Conservation (phyloP, 2,113 vertebrate genomes). For the Panthera tigris region DNA sequence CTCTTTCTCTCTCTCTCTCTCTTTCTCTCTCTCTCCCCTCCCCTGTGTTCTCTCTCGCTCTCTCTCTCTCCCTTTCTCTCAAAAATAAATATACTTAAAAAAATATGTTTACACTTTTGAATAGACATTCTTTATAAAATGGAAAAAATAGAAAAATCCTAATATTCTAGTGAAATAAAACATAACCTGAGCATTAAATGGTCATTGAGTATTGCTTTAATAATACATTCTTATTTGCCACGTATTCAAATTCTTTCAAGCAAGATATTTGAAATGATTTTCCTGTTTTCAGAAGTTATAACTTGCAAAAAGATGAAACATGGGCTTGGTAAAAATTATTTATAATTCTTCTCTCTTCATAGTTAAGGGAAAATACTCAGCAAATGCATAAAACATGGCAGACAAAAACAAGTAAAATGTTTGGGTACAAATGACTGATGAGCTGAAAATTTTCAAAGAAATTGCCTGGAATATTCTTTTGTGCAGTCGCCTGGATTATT, state of each 20-base stretch:
- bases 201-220: not conserved
- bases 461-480: not conserved
- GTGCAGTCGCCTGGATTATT: not conserved
- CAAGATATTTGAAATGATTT: constrained; percentile 10
- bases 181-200: not conserved
- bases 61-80: too few relatives aligned
- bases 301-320: not conserved
- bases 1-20: too few relatives aligned
- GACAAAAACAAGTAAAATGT: not conserved
- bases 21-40: too few relatives aligned
- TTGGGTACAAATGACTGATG: not conserved
- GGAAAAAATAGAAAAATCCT: not conserved
- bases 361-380: not conserved
- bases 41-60: too few relatives aligned
- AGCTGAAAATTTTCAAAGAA: not conserved
- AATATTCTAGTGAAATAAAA: not conserved
- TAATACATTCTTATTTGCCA: not conserved
- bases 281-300: not conserved
- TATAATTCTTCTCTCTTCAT: not conserved
- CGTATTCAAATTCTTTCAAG: not conserved
- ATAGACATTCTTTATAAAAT: not conserved
- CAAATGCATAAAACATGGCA: not conserved
- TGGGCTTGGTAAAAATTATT: not conserved
- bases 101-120: not conserved
- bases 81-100: not conserved